Base-by-base conservation (phyloP, 2,888 invertebrate species). In the Dynastes hyllus region DNA sequence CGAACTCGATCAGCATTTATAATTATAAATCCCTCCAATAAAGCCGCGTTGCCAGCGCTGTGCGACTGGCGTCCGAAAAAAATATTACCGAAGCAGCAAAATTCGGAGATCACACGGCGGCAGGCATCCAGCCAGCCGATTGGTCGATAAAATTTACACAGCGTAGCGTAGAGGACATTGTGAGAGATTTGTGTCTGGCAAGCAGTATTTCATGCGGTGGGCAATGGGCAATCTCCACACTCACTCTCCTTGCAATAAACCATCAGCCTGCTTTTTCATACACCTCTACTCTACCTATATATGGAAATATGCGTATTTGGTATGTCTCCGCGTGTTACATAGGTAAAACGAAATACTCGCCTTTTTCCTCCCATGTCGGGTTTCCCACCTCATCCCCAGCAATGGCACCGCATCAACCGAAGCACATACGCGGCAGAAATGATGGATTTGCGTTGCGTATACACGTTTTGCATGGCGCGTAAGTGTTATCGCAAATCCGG, bases 401-500 rank as follows among this genome's bases (percentile, higher is more conserved):
- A 53, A 53, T 53, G 53, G 53, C 53, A 16, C 53, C 53, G 27
- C n/a, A 22, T 16, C 61, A 61, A 22, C 61, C 27, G 27, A 29
- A 27, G 11, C 61, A 27, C 27, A 29, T 61, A 61, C 61, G 61
- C 55, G 55, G 22, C 16, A 22, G 55, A 29, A 27, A 73, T 58
- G 40, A 73, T 58, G 58, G 61, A 73, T 73, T 73, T 37, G 3
- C 37, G 61, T 61, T 37, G 55, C 16, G 13, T 51, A 45, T 53
- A 32, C n/a, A 53, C 53, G 70, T 40, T 40, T 13, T 58, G 37
- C 45, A 73, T 61, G 58, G 53, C 85, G 84, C 85, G 84, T 84
- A 83, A 84, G 85, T 84, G 86, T 86, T 86, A 86, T 86, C 86
- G 81, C 85, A 85, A 86, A 87, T 87, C 86, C 86, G 84, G 86